Evolutionary conservation across 2,888 invertebrate genomes (phyloP).

Genomic region (Drosophila eohydei): DNA sequence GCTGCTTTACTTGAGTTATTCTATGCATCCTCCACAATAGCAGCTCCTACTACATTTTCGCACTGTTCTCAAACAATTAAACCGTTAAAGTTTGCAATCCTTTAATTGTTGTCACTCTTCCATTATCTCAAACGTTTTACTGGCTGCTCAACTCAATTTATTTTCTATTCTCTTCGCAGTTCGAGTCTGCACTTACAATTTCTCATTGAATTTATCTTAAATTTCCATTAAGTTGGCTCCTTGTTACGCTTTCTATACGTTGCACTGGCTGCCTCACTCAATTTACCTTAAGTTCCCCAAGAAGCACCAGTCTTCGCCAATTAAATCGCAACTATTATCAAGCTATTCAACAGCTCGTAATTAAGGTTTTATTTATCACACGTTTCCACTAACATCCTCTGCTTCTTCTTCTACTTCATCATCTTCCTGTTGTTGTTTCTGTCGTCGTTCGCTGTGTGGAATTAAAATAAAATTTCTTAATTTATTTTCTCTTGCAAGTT

Average conservation of each 20-base stretch:
- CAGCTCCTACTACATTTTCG: too few relatives aligned
- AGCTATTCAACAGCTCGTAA: conserved; percentile 6
- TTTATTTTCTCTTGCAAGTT: conserved; percentile 1
- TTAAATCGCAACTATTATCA: not conserved
- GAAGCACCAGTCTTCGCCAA: not conserved
- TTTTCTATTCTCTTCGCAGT: not conserved
- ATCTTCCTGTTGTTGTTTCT: not conserved
- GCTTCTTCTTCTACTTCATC: not conserved
- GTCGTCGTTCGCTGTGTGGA: conserved; percentile 4
- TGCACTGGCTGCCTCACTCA: not conserved
- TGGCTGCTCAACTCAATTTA: not conserved
- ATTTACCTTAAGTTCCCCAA: not conserved
- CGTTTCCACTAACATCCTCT: not conserved
- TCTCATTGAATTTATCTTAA: not conserved
- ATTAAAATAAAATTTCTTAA: conserved; percentile 13
- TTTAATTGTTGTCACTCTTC: too few relatives aligned
- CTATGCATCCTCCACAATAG: too few relatives aligned
- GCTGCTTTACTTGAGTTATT: not conserved
- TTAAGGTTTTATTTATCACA: conserved; percentile 10
- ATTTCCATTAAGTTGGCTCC: too few relatives aligned
- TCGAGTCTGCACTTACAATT: not conserved
- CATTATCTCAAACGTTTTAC: too few relatives aligned
- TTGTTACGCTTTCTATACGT: not conserved
- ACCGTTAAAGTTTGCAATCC: too few relatives aligned
- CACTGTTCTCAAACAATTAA: too few relatives aligned